Base-by-base conservation (phyloP, 2,113 vertebrate species). In the Pampusana beccarii region DNA sequence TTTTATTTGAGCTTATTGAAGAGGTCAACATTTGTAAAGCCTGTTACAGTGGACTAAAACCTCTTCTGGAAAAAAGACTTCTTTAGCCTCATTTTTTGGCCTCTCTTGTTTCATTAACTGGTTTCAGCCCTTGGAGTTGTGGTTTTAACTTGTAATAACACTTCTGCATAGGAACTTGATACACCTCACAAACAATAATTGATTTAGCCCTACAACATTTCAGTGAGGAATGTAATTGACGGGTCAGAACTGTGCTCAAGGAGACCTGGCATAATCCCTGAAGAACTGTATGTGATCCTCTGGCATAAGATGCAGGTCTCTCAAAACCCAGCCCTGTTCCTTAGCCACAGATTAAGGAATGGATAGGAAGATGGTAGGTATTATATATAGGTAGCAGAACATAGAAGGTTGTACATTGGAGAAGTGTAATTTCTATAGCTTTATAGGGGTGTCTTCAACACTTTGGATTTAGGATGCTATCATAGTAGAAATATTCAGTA, bases 1-100 rank as follows among this genome's bases (percentile, higher is more conserved):
- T 88, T 95, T 89, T 74, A 66, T 80, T 93, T 88, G 38, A 56
- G 33, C 31, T 86, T 88, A 33, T 46, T 84, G 44, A 73, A 86
- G 62, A 86, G 20, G 26, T 70, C 23, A 60, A 3, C 50, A 17
- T 58, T 88, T 70, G 40, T 80, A 31, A 86, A 86, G 64, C 19
- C 33, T 86, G 9, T 40, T 77, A 34, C 5, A 46, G 40, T 23
- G 33, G 51, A 56, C 51, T 60, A 90, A 92, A 50, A 17, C 3
- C 8, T 94, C 7, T 21, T 84, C 31, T 88, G 44, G 38, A 54
- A 64, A 67, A 38, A 46, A 61, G 3, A 73, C 3, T 18, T 53
- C 53, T 67, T 72, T 16, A 4, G 26, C 17, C 42, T 78, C 9
- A 9, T 54, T 91, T 94, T 93, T 93, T 80, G n/a, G 6, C 16